Evolutionary conservation across 2,113 vertebrate species (phyloP).

Genomic region (Dryoscopus gambensis): DNA sequence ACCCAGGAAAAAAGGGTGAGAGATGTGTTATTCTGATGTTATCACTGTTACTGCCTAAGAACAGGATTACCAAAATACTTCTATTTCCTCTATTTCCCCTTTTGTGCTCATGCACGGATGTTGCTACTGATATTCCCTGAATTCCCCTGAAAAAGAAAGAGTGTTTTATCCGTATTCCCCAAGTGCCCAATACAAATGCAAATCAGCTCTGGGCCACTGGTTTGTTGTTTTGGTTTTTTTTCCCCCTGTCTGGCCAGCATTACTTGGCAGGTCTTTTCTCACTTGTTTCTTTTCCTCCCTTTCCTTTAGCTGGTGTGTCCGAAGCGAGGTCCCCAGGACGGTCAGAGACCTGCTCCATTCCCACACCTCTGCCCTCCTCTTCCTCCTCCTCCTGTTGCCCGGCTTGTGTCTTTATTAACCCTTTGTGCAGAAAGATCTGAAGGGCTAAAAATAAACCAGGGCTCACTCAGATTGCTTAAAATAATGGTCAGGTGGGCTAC

Average conservation of each 20-base stretch:
- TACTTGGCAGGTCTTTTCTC: background rate
- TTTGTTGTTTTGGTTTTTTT: background rate
- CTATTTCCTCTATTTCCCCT: background rate
- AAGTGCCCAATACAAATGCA: conserved; percentile 67
- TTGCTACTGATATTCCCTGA: conserved; percentile 56
- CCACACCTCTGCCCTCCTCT: background rate
- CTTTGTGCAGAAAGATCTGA: background rate
- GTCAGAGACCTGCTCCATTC: conserved; percentile 1
- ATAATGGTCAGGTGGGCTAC: background rate
- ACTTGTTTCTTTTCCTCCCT: background rate
- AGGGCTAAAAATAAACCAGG: background rate
- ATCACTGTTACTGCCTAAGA: background rate
- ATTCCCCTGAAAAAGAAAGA: conserved; percentile 50
- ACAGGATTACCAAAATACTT: background rate
- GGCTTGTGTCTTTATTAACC: conserved; percentile 4
- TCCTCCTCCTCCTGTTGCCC: background rate
- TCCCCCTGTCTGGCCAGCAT: background rate
- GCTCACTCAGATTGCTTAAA: background rate
- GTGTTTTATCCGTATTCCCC: conserved; percentile 59
- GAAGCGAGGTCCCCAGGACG: background rate
- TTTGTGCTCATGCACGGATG: conserved; percentile 52
- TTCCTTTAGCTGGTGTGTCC: background rate
- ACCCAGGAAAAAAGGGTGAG: background rate
- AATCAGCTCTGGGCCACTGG: conserved; percentile 33
- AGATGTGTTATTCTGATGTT: background rate